Conservation (phyloP, 2,797 vertebrate species). For the Notoglanidium macrostoma region DNA sequence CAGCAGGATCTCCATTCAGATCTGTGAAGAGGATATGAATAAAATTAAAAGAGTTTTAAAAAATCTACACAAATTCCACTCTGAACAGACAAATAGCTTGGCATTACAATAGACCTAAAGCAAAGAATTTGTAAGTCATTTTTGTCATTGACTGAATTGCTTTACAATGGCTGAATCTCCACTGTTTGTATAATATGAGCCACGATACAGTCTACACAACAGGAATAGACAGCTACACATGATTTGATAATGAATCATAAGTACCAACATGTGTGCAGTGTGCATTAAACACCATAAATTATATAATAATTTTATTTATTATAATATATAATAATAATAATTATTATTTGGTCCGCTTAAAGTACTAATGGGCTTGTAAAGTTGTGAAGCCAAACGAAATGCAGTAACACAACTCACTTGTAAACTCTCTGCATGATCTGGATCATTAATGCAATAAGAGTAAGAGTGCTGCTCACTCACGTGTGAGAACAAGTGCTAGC, state of each 20-base stretch:
- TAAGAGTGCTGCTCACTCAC: conserved; percentile 62
- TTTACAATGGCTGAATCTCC: not conserved
- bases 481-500: conserved; percentile 71
- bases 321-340: no score
- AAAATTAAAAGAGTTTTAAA: not conserved
- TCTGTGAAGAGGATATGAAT: not conserved
- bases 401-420: not conserved
- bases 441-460: not conserved
- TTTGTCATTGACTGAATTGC: not conserved
- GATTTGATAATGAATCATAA: not conserved
- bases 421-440: not conserved
- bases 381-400: not conserved
- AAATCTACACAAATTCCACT: not conserved
- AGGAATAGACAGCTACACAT: not conserved
- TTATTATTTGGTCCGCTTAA: not conserved
- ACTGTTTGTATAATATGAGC: not conserved
- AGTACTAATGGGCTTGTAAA: not conserved
- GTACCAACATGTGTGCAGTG: not conserved
- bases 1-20: conserved; percentile 41
- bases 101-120: not conserved
- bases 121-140: not conserved
- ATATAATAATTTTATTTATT: no score
- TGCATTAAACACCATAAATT: not conserved
- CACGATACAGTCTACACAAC: not conserved
- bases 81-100: not conserved